Evolutionary conservation across 2,797 vertebrate genomes (phyloP).

Genomic region (Odontamblyopus rebecca): DNA sequence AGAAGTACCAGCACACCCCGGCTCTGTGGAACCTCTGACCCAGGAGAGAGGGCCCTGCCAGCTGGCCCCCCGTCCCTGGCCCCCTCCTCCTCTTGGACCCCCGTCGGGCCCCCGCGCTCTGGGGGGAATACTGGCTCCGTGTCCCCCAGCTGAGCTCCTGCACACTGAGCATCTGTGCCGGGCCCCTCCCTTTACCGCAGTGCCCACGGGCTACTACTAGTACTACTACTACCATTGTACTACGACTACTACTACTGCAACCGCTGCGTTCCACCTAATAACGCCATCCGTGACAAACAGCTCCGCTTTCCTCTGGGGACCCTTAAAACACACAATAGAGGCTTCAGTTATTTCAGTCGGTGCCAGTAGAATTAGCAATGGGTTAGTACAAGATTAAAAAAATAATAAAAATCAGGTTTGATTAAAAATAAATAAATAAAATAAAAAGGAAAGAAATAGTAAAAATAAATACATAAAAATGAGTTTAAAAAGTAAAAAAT

Average conservation of each 20-base stretch:
- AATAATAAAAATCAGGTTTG: no score
- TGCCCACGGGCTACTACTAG: neutral
- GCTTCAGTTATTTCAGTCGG: no score
- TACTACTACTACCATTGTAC: neutral
- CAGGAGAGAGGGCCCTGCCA: conserved; percentile 52
- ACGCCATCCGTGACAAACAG: neutral
- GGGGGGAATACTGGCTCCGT: conserved; percentile 57
- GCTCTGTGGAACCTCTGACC: conserved; percentile 32
- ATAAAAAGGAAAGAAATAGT: no score
- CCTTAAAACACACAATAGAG: neutral
- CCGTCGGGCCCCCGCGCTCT: conserved; percentile 22
- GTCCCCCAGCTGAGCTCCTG: conserved; percentile 65
- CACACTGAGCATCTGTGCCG: conserved; percentile 40
- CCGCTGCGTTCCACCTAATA: neutral
- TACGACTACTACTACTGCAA: neutral
- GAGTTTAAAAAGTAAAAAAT: no score
- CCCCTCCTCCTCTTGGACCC: neutral
- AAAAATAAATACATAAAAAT: no score
- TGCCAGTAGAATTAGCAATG: no score
- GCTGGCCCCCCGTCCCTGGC: conserved; percentile 37
- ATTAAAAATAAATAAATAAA: no score
- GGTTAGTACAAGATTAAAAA: no score
- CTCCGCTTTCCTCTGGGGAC: neutral
- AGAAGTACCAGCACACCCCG: conserved; percentile 39
- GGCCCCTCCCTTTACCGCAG: neutral